A percentile compares a stretch with the other conserved stretches of the same genome.
phyloP scores from a whole-genome alignment of 2,113 vertebrate genomes.

The Phalacrocorax carbo region DNA sequence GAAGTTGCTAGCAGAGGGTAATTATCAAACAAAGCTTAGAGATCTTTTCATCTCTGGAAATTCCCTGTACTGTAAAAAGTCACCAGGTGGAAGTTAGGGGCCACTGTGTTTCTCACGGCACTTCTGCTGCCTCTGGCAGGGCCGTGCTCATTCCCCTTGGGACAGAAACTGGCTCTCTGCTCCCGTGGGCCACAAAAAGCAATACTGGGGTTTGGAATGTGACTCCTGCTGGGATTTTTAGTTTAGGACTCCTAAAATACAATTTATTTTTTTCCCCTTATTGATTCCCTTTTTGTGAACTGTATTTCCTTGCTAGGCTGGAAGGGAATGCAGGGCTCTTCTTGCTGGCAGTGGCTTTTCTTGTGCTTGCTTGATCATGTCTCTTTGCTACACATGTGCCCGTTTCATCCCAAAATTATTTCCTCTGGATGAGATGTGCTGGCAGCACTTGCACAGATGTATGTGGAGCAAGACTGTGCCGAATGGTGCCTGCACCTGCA shows the following conservation, averaged over 20 bases:
- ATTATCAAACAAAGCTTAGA: background rate
- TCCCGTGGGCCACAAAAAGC: background rate
- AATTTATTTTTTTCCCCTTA: no score
- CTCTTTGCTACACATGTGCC: accelerated
- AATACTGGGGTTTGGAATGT: background rate
- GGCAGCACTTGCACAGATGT: background rate
- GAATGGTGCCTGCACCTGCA: background rate
- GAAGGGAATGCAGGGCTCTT: background rate
- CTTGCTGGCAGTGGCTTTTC: background rate
- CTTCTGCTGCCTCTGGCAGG: background rate
- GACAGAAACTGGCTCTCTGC: background rate
- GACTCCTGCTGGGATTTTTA: background rate
- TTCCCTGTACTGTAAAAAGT: background rate
- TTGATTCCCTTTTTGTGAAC: background rate
- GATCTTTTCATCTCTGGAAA: conserved; percentile 32
- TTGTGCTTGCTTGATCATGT: accelerated
- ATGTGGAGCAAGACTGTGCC: background rate
- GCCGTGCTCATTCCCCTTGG: background rate
- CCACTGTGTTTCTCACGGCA: accelerated
- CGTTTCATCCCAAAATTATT: background rate
- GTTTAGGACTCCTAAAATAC: background rate
- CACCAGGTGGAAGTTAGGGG: conserved; percentile 20
- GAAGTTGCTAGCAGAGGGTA: background rate
- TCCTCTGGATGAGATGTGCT: background rate
- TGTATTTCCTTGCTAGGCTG: background rate